phyloP scores from a whole-genome alignment of 2,797 vertebrate genomes.

The Anguilla anguilla region DNA sequence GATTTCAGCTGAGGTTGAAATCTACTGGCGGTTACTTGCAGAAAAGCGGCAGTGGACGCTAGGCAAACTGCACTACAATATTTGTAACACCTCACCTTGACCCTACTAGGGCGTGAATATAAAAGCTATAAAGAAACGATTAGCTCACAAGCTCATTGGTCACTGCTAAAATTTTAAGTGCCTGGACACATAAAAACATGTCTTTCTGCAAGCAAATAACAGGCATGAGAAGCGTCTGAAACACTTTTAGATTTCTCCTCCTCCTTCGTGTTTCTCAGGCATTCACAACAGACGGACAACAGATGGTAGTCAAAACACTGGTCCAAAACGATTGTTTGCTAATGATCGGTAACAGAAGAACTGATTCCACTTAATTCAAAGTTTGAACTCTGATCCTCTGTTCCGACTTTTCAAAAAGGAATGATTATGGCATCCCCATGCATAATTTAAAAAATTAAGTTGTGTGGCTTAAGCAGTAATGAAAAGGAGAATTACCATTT shows the following conservation, averaged over 20 bases:
- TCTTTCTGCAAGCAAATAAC: neutral
- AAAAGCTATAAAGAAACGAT: neutral
- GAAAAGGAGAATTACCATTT: constrained; percentile 9
- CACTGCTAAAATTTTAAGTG: neutral
- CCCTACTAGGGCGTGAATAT: neutral
- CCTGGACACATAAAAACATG: neutral
- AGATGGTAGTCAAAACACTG: constrained; percentile 1
- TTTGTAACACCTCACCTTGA: neutral
- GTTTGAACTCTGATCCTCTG: neutral
- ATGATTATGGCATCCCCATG: neutral
- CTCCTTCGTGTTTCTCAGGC: neutral
- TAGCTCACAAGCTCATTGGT: neutral
- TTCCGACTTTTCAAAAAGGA: neutral
- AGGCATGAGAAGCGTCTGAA: neutral
- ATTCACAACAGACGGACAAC: neutral
- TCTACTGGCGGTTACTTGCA: too few species aligned
- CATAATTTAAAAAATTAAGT: neutral
- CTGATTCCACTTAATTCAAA: neutral
- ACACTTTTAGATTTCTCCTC: neutral
- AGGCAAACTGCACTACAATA: too few species aligned
- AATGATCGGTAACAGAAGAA: neutral
- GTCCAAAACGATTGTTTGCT: neutral
- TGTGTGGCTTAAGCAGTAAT: neutral
- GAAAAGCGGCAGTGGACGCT: too few species aligned
- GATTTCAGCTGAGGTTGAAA: too few species aligned